A percentile compares a stretch with the other conserved stretches of the same genome.
Evolutionary conservation across 2,888 invertebrate genomes (phyloP).

Genomic region (Yponomeuta sedellus): DNA sequence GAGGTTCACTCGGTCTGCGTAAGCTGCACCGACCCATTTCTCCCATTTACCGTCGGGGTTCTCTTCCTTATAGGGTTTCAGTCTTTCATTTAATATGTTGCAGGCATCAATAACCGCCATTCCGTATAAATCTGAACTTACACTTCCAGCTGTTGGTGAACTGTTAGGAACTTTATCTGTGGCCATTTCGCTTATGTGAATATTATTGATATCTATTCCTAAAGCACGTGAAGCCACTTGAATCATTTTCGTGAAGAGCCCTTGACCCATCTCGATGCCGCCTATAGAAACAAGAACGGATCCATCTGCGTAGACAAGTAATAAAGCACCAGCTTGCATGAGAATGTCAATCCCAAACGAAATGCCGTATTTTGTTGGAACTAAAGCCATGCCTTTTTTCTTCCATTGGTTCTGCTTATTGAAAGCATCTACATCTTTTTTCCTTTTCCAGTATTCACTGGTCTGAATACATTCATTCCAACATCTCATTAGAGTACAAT

Average conservation of each 20-base stretch:
- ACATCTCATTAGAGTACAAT: slow-evolving; percentile 84
- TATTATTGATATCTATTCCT: slow-evolving; percentile 77
- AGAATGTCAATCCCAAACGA: slow-evolving; percentile 80
- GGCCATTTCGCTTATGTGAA: slow-evolving; percentile 84
- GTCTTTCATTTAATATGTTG: slow-evolving; percentile 77
- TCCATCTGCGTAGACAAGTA: slow-evolving; percentile 86
- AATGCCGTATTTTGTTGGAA: slow-evolving; percentile 87
- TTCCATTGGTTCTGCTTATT: slow-evolving; percentile 85
- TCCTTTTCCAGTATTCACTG: slow-evolving; percentile 79
- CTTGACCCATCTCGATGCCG: slow-evolving; percentile 95
- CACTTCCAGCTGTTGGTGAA: slow-evolving; percentile 86
- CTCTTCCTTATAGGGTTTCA: slow-evolving; percentile 80
- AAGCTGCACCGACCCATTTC: slow-evolving; percentile 84
- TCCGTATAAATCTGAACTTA: slow-evolving; percentile 87
- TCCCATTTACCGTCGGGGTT: slow-evolving; percentile 85
- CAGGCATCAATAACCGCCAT: slow-evolving; percentile 89
- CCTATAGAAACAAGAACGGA: slow-evolving; percentile 88
- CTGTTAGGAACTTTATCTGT: slow-evolving; percentile 91
- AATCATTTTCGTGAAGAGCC: slow-evolving; percentile 91
- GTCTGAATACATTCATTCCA: slow-evolving; percentile 85
- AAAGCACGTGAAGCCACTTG: slow-evolving; percentile 85
- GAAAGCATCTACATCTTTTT: slow-evolving; percentile 78
- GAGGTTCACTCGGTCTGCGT: slow-evolving; percentile 80
- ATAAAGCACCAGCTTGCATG: slow-evolving; percentile 87
- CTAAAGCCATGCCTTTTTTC: slow-evolving; percentile 84